These are phyloP conservation scores for Drosophila merina DNA, from an alignment of 2,888 invertebrate species.

Conservation along the genomic window DNA sequence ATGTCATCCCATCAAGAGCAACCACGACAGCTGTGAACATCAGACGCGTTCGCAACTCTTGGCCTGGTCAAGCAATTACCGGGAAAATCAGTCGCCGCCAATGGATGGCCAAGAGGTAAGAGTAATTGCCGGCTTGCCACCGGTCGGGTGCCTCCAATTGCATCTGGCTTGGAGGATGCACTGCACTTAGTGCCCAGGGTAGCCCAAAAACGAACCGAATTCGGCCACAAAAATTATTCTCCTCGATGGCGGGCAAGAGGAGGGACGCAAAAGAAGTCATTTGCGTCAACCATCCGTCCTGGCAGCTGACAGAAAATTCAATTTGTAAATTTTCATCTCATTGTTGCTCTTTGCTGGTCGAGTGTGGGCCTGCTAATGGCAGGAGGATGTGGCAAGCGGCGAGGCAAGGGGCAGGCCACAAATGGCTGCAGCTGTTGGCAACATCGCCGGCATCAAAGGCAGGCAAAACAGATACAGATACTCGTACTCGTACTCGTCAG, in stretches of 20 bases:
- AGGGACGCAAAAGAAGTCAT: constrained; percentile 55
- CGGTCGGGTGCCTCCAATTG: constrained; percentile 31
- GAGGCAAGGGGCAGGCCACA: constrained; percentile 25
- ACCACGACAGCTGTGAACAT: constrained; percentile 40
- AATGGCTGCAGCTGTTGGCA: constrained; percentile 74
- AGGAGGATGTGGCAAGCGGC: not conserved
- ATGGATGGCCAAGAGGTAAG: constrained; percentile 45
- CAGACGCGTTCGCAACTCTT: constrained; percentile 35
- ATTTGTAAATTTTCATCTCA: constrained; percentile 63
- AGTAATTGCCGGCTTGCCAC: constrained; percentile 44
- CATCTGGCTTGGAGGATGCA: constrained; percentile 39
- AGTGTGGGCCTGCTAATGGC: constrained; percentile 4
- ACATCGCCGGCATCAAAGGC: constrained; percentile 46
- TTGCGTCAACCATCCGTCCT: constrained; percentile 75
- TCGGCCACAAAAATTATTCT: constrained; percentile 69
- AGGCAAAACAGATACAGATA: constrained; percentile 9
- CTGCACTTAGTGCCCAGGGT: constrained; percentile 56
- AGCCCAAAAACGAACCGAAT: constrained; percentile 42
- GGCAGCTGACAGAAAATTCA: constrained; percentile 75
- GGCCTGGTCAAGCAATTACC: constrained; percentile 52
- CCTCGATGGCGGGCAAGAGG: constrained; percentile 10
- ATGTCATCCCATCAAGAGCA: constrained; percentile 55
- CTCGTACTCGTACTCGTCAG: constrained; percentile 24
- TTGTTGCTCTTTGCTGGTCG: constrained; percentile 45
- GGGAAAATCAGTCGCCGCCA: constrained; percentile 55